phyloP scores from a whole-genome alignment of 2,888 invertebrate genomes.

The Leptogaster cylindrica region DNA sequence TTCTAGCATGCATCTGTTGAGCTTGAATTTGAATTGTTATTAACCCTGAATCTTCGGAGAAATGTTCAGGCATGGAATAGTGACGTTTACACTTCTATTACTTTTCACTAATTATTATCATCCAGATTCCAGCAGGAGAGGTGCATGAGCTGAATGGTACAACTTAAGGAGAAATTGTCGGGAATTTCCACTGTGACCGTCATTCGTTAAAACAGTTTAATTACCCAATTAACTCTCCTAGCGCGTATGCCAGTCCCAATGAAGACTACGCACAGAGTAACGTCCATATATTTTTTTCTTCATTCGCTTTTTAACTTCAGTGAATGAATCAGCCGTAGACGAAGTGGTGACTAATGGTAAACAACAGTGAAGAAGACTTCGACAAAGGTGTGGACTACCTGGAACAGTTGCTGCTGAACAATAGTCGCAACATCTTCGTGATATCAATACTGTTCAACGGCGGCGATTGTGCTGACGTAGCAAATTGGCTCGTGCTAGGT shows the following conservation, averaged over 20 bases:
- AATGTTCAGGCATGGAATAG: too few species aligned
- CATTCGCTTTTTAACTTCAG: neutral
- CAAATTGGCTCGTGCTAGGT: too few species aligned
- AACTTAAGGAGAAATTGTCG: slow-evolving; percentile 1
- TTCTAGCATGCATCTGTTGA: neutral
- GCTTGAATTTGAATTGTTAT: neutral
- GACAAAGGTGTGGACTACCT: slow-evolving; percentile 2
- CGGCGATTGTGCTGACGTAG: too few species aligned
- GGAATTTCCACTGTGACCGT: neutral
- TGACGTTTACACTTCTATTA: too few species aligned
- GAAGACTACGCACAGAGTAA: neutral
- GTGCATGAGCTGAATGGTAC: too few species aligned
- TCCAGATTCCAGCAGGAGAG: too few species aligned
- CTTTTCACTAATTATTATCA: too few species aligned
- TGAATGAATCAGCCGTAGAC: slow-evolving; percentile 11
- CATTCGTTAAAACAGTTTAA: slow-evolving; percentile 19
- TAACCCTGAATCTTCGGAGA: slow-evolving; percentile 12
- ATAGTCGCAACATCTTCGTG: neutral
- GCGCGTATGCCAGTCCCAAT: neutral
- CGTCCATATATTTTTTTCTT: neutral
- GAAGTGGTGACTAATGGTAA: slow-evolving; percentile 5
- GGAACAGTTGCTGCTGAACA: neutral
- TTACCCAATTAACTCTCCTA: slow-evolving; percentile 20
- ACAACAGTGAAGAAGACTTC: neutral
- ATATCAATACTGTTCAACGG: too few species aligned